Conservation (phyloP, 2,797 vertebrate genomes). For the Anas bahamensis region DNA sequence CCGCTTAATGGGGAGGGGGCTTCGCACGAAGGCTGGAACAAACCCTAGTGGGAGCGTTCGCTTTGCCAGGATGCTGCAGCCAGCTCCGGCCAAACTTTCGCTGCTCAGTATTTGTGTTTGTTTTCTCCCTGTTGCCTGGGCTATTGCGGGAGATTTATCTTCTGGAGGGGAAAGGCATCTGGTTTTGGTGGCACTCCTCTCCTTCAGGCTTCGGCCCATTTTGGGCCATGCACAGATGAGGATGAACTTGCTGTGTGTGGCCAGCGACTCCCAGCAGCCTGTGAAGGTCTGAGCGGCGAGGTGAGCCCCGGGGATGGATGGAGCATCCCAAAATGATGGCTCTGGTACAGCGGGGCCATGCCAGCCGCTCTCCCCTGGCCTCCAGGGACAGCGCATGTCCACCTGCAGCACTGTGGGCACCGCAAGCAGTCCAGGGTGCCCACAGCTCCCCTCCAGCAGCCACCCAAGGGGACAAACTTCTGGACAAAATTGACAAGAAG, state of each 20-base stretch:
- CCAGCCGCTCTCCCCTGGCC: no score
- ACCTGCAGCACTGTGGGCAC: not conserved
- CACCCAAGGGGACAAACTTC: not conserved
- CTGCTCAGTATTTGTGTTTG: conserved; percentile 22
- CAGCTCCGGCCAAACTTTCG: not conserved
- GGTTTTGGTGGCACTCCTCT: conserved; percentile 9
- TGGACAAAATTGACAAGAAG: not conserved
- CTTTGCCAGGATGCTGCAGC: conserved; percentile 12
- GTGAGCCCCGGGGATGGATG: not conserved
- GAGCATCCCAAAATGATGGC: not conserved
- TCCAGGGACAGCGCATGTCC: not conserved
- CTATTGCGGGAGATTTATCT: not conserved
- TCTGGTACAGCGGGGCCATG: not conserved
- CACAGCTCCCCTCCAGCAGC: no score
- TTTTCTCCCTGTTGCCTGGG: conserved; percentile 12
- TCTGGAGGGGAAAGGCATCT: conserved; percentile 4
- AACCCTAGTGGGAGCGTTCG: not conserved
- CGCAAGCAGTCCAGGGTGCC: no score
- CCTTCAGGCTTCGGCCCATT: not conserved
- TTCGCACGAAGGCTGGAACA: conserved; percentile 14
- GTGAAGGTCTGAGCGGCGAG: not conserved
- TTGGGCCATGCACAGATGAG: not conserved
- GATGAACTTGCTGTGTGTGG: not conserved
- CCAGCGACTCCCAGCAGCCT: not conserved
- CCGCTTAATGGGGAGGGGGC: not conserved